Base-by-base conservation (phyloP, 2,797 vertebrate genomes). In the Periophthalmus magnuspinnatus region DNA sequence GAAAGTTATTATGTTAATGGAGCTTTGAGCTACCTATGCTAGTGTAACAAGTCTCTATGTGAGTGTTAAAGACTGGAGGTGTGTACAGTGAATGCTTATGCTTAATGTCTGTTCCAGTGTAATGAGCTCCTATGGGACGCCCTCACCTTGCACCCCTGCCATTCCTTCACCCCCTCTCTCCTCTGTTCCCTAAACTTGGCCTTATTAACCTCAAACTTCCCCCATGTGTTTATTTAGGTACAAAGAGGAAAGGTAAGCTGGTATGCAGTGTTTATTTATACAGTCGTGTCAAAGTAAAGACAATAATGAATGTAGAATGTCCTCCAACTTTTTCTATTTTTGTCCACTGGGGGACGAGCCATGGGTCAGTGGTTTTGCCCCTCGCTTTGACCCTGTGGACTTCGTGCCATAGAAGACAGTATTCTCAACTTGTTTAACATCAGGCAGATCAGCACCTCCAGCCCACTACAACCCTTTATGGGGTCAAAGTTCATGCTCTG, bases 81-180 rank as follows among this genome's bases (percentile, higher is more conserved):
- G 78, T 81, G 68, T 79, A 75, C 75, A 62, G 67, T 78, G 71
- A 78, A 75, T 84, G 82, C 81, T 67, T 79, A 66, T 75, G 72
- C 72, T 74, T 70, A 81, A 80, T 79, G 71, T 90, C 81, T 84
- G 71, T 28, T 41, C 13, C 41, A 45, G 74, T 58, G 84, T 92
- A 92, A 92, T 92, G 88, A 91, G 90, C 74, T 90, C 91, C 87
- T 87, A 69, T 64, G 87, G 79, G 88, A 72, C 82, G 74, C 77
- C 72, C 80, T 79, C 75, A 76, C 83, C 84, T 77, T 74, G 74
- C 79, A 80, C 68, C 79, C 71, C 74, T 69, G 73, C 69, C 64
- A 75, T 62, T 45, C 76, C 78, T 71, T 65, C 63, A 56, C 71
- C 11, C 70, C 70, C 70, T 71, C 59, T 13, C 65, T 75, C 70